Base-by-base conservation (phyloP, 2,797 vertebrate genomes). In the Acanthornis magna region DNA sequence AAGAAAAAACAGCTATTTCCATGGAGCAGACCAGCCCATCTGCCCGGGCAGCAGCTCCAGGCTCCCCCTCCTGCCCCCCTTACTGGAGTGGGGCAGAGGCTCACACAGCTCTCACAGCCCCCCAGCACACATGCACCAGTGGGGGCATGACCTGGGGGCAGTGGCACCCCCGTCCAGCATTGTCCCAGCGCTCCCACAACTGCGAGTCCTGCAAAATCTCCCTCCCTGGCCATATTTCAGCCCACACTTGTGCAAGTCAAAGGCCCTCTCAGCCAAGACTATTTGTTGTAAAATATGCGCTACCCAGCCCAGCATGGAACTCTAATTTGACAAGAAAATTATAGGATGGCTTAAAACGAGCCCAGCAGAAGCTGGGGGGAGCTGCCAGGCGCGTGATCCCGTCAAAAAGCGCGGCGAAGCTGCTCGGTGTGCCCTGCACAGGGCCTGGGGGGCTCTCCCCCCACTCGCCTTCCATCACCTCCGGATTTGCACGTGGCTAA, bases 311-410 rank as follows among this genome's bases (percentile, higher is more conserved):
- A 32, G 58, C 20, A 2, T 6, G n/a, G 38, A 79, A 48, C 60
- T 80, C 74, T 75, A 17, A 92, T 94, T 93, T 91, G 91, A 95
- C 95, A 76, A 74, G 72, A 89, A 95, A 95, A 95, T 94, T 89
- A 91, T 5, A 91, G 76, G 70, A 50, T 17, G 47, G 58, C 54
- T 68, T 22, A 14, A 40, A 89, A 65, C 47, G 38, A 73, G 34
- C 38, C 47, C 10, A 20, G 73, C 57, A 82, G 67, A 48, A n/a
- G 32, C 67, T 42, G 26, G 10, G 55, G 57, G 50, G 47, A 87
- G 63, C 68, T 87, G 57, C 81, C 86, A 71, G 75, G 30, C 1
- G 0, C 2, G 0, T 43, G 65, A 83, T 83, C 47, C 50, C 61
- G 32, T 43, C 67, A 15, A 45, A 85, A 71, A 63, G 47, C 2